These are phyloP conservation scores for Eristalinus aeneus DNA, from an alignment of 2,888 invertebrate species.

Conservation along the genomic window DNA sequence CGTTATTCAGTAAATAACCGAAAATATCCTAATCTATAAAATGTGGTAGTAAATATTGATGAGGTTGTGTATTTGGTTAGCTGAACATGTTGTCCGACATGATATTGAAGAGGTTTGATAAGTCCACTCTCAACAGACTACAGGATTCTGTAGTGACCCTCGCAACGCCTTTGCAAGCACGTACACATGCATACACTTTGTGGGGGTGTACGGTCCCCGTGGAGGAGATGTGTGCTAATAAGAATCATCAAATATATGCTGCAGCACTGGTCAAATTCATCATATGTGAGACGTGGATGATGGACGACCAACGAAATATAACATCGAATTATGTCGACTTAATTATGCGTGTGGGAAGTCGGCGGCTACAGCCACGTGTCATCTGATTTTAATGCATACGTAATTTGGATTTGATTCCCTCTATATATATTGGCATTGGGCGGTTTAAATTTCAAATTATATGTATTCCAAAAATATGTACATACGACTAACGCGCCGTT, in stretches of 20 bases:
- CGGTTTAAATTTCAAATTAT: background rate
- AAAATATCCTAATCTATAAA: conserved; percentile 52
- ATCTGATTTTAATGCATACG: background rate
- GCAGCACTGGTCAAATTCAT: background rate
- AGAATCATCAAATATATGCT: background rate
- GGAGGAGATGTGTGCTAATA: background rate
- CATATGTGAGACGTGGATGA: background rate
- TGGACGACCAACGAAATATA: background rate
- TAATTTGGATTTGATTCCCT: background rate
- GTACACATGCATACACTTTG: background rate
- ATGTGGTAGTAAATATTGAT: conserved; percentile 62
- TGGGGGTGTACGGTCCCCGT: background rate
- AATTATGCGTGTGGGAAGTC: background rate
- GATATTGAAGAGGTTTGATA: conserved; percentile 4
- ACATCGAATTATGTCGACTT: background rate
- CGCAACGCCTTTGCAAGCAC: background rate
- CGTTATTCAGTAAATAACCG: conserved; percentile 54
- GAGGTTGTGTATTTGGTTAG: conserved; percentile 49
- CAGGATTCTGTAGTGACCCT: background rate
- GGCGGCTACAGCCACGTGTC: background rate
- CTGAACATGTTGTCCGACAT: conserved; percentile 38
- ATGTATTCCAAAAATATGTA: no score
- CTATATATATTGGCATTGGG: background rate
- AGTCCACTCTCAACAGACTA: background rate
- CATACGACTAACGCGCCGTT: no score